Evolutionary conservation across 2,888 invertebrate genomes (phyloP).

Genomic region (Lobophora halterata): DNA sequence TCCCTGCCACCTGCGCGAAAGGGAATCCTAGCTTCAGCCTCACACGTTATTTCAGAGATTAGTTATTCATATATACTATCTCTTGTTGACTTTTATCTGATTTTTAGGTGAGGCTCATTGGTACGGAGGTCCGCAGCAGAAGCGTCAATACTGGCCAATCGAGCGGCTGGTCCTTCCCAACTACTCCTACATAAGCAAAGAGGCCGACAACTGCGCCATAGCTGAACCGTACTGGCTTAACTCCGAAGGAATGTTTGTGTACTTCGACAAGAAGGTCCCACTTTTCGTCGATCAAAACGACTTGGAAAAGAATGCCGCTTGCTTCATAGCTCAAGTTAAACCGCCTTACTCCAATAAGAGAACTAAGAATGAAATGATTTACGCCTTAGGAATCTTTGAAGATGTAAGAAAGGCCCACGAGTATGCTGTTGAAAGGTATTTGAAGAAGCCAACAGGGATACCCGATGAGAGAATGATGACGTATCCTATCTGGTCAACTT

Average conservation of each 20-base stretch:
- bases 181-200: conserved; percentile 80
- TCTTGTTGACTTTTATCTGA: neutral
- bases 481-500: conserved; percentile 85
- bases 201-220: conserved; percentile 78
- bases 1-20: too few relatives aligned
- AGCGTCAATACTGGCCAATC: conserved; percentile 82
- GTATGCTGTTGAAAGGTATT: conserved; percentile 79
- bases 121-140: conserved; percentile 83
- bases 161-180: conserved; percentile 73
- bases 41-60: too few relatives aligned
- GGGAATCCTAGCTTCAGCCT: too few relatives aligned
- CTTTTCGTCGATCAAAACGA: conserved; percentile 85
- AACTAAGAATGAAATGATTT: conserved; percentile 68
- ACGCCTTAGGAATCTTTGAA: conserved; percentile 82
- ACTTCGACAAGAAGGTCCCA: conserved; percentile 82
- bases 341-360: conserved; percentile 71
- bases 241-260: conserved; percentile 83
- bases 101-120: conserved; percentile 70
- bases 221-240: conserved; percentile 85
- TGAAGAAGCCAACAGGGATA: conserved; percentile 78
- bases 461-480: conserved; percentile 80
- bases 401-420: conserved; percentile 81
- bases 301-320: conserved; percentile 63
- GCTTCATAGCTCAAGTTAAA: conserved; percentile 72
- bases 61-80: too few relatives aligned